Percentiles rank a stretch among this genome's conserved stretches.
phyloP scores from a whole-genome alignment of 2,113 vertebrate species.

The Brienomyrus longianalis region DNA sequence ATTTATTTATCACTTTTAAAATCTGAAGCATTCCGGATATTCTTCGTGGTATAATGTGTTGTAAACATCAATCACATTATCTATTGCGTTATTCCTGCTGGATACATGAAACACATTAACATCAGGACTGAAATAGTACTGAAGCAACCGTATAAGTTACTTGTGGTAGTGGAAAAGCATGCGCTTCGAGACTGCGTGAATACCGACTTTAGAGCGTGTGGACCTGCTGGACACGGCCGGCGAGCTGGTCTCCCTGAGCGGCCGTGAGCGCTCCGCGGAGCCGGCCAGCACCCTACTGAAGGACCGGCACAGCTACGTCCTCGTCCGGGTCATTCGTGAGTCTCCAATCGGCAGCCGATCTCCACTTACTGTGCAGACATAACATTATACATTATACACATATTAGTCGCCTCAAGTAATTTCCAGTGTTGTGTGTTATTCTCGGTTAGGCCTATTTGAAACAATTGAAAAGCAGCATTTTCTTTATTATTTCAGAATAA shows the following conservation, averaged over 20 bases:
- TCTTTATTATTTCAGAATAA: neutral
- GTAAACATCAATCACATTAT: neutral
- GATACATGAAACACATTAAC: neutral
- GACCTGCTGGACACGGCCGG: constrained; percentile 55
- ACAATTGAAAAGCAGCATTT: neutral
- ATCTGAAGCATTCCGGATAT: neutral
- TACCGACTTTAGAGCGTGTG: constrained; percentile 42
- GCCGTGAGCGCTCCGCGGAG: constrained; percentile 39
- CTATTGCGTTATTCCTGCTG: neutral
- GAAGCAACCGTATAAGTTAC: neutral
- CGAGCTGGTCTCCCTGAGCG: constrained; percentile 45
- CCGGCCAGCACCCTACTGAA: constrained; percentile 45
- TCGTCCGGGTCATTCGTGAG: constrained; percentile 52
- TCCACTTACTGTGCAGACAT: neutral
- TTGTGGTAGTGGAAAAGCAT: neutral
- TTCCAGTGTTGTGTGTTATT: neutral
- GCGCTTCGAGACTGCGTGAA: neutral
- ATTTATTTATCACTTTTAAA: neutral
- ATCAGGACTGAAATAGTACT: neutral
- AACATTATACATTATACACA: neutral
- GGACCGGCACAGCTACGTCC: constrained; percentile 52
- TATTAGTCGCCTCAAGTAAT: neutral
- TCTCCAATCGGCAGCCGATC: neutral
- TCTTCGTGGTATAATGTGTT: neutral
- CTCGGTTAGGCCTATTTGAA: neutral